Conservation (phyloP, 1,140 invertebrate genomes). For the Drosophila lacertosa region DNA sequence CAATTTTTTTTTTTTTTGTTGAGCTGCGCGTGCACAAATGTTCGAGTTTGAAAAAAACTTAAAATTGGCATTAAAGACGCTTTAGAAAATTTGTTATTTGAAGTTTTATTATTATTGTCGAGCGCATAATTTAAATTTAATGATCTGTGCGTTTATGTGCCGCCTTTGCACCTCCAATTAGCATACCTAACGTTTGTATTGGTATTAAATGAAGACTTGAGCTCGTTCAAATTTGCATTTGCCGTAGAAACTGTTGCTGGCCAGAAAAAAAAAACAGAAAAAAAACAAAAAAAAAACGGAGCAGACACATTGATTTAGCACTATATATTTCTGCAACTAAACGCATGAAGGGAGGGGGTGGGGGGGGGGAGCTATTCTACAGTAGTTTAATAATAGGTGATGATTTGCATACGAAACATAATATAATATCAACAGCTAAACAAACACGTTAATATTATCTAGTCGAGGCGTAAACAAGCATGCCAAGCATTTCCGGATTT, state of each 20-base stretch:
- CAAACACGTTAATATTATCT: constrained; percentile 33
- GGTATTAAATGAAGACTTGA: not conserved
- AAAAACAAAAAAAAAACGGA: too few relatives aligned
- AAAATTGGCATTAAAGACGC: constrained; percentile 15
- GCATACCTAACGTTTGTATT: constrained; percentile 41
- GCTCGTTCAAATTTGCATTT: constrained; percentile 6
- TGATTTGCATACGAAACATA: constrained; percentile 40
- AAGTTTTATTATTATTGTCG: constrained; percentile 24
- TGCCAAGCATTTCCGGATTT: constrained; percentile 45
- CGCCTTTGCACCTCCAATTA: constrained; percentile 59
- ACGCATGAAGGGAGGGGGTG: constrained; percentile 2
- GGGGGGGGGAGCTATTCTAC: not conserved
- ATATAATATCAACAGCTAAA: constrained; percentile 24
- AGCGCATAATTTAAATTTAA: constrained; percentile 49
- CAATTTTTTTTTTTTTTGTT: constrained; percentile 25
- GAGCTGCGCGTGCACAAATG: constrained; percentile 17
- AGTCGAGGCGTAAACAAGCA: constrained; percentile 22
- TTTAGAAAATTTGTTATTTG: constrained; percentile 21
- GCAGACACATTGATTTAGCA: constrained; percentile 11
- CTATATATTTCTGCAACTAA: constrained; percentile 14
- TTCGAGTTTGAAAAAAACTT: constrained; percentile 8
- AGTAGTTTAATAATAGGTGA: not conserved
- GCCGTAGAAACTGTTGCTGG: not conserved
- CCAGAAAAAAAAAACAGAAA: not conserved
- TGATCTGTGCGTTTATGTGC: constrained; percentile 48